Percentiles rank a stretch among this genome's conserved stretches.
Conservation (phyloP, 2,797 vertebrate genomes). For the Enteromius radiatus region DNA sequence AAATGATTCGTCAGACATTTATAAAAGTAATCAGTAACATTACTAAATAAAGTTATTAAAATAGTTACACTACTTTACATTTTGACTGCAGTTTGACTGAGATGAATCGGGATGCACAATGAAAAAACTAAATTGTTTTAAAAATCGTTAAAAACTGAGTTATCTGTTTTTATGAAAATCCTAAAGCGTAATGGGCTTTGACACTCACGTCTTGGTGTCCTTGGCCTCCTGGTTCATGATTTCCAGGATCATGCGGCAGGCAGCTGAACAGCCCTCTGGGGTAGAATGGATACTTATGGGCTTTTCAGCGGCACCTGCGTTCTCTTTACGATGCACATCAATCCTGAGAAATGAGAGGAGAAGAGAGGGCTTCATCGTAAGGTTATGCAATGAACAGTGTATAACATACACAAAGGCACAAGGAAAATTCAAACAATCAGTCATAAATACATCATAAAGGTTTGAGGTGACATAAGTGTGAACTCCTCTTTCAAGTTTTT, state of each 20-base stretch:
- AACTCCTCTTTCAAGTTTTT: no score
- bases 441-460: background rate
- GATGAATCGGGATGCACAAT: no score
- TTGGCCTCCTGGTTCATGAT: conserved; percentile 98
- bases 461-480: background rate
- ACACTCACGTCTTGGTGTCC: conserved; percentile 92
- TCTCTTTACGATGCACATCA: conserved; percentile 94
- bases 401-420: background rate
- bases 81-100: no score
- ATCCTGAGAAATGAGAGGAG: conserved; percentile 77
- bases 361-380: background rate
- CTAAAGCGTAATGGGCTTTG: background rate
- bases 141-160: no score
- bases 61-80: no score
- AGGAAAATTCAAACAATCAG: background rate
- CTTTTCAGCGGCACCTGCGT: conserved; percentile 92
- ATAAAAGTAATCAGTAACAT: no score
- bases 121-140: no score
- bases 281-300: conserved; percentile 96
- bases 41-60: no score
- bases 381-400: background rate
- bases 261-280: conserved; percentile 90
- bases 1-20: no score
- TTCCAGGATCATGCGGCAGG: conserved; percentile 94
- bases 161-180: background rate